Evolutionary conservation across 2,888 invertebrate species (phyloP), one percentile per base, ranked within the genome.

Genomic region (Pasiphila rectangulata): DNA sequence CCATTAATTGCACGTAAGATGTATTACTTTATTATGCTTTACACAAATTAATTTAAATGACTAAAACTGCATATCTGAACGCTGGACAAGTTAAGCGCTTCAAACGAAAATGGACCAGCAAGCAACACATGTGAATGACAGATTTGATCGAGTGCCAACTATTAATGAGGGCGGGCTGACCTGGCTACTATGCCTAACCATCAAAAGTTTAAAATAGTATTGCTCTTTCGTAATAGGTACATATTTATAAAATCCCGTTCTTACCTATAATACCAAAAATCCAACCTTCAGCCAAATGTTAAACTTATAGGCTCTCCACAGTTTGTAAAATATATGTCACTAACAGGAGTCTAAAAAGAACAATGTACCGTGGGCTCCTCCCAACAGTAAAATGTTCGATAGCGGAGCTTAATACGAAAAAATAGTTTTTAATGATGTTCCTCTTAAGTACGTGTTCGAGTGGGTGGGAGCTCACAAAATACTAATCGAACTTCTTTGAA

Each of bases 111-210:
- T 68, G 65, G 66, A 74, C 67, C 63, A 64, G 64, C 59, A 59
- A 63, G 65, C 60, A 64, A 63, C 72, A 69, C 61, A 55, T 69
- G 72, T 59, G 56, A 52, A 57, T 69, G 76, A 72, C 72, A 70
- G 69, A 57, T 69, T 74, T 75, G 73, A 75, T 72, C 67, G 64
- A 72, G 71, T 63, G 72, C 75, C 73, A 71, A 71, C 61, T 58
- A 63, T 72, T 67, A 72, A 72, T 68, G 67, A 67, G 69, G 64
- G 62, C 66, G 58, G 59, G 56, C 64, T 54, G 64, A 63, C 67
- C 59, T 57, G 61, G 60, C 59, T 47, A 58, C 62, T 58, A 58
- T 61, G 54, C 56, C 54, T 61, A 64, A 53, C 56, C 56, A 64
- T 59, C 56, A 58, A 57, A 49, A 51, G 46, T 57, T 46, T 61